A percentile compares a stretch with the other conserved stretches of the same genome.
Conservation (phyloP, 2,888 invertebrate genomes). For the Ashinkailepas kermadecensis region DNA sequence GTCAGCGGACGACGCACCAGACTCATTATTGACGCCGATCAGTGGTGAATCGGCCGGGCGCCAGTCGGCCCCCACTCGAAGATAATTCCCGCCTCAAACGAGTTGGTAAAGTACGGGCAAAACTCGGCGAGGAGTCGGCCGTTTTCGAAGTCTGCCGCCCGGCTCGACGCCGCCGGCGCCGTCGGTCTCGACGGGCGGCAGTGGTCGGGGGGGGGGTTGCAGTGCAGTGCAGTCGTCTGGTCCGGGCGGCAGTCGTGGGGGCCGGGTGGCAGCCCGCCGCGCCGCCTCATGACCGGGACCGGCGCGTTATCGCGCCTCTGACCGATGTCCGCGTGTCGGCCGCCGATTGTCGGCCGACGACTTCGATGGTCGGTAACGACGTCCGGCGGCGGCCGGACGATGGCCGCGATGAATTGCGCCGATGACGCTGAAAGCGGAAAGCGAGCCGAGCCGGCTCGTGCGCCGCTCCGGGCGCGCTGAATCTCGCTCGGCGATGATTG, state of each 20-base stretch:
- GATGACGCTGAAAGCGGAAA: too few species aligned
- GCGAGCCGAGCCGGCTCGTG: too few species aligned
- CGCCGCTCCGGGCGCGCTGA: too few species aligned
- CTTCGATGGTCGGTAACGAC: too few species aligned
- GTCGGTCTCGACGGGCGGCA: background rate
- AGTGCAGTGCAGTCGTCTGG: background rate
- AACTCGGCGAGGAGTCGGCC: background rate
- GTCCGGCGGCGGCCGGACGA: too few species aligned
- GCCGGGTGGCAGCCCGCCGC: background rate
- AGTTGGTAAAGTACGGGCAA: constrained; percentile 1
- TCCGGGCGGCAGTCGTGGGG: background rate
- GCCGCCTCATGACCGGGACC: too few species aligned
- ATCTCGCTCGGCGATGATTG: too few species aligned
- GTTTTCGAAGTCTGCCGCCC: background rate
- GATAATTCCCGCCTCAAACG: background rate
- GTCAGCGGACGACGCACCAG: too few species aligned
- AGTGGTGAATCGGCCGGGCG: too few species aligned
- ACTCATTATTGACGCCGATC: too few species aligned
- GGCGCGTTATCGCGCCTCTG: background rate
- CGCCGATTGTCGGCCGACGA: background rate
- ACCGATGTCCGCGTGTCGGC: background rate
- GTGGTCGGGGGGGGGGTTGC: background rate
- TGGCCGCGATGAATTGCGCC: too few species aligned
- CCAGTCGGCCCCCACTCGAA: background rate
- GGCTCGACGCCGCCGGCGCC: background rate